These are phyloP conservation scores for Abramis brama DNA, from an alignment of 2,113 vertebrate genomes.

Conservation along the genomic window DNA sequence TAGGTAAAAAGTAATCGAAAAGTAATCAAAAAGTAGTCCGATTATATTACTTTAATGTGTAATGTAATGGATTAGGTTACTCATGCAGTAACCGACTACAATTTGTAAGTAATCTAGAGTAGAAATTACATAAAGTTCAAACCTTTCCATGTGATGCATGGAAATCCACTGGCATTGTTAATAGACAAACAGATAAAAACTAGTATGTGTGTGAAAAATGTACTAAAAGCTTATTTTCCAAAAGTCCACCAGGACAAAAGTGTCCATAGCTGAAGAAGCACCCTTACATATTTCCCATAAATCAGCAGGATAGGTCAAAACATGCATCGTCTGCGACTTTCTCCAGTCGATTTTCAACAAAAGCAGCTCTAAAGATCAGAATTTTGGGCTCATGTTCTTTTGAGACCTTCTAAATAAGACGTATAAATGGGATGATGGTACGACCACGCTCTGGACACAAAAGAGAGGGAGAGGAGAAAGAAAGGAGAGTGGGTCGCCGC, in stretches of 20 bases:
- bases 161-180: no score
- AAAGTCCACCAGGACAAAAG: background rate
- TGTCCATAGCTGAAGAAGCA: background rate
- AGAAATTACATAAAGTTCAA: no score
- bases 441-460: slow-evolving; percentile 67
- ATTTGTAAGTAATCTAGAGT: no score
- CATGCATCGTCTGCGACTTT: background rate
- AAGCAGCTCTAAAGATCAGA: slow-evolving; percentile 22
- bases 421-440: slow-evolving; percentile 75
- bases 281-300: background rate
- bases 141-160: no score
- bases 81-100: no score
- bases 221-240: background rate
- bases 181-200: no score
- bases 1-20: no score
- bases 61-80: no score
- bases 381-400: slow-evolving; percentile 48
- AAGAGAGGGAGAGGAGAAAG: slow-evolving; percentile 52
- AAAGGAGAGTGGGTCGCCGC: slow-evolving; percentile 64
- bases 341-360: slow-evolving; percentile 1
- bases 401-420: slow-evolving; percentile 73
- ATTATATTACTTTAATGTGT: no score
- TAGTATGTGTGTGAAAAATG: no score
- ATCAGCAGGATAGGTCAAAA: background rate
- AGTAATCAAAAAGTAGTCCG: no score